Percentiles rank a stretch among this genome's conserved stretches.
These are phyloP conservation scores for Falco punctatus DNA, from an alignment of 2,113 vertebrate genomes.

Conservation along the genomic window DNA sequence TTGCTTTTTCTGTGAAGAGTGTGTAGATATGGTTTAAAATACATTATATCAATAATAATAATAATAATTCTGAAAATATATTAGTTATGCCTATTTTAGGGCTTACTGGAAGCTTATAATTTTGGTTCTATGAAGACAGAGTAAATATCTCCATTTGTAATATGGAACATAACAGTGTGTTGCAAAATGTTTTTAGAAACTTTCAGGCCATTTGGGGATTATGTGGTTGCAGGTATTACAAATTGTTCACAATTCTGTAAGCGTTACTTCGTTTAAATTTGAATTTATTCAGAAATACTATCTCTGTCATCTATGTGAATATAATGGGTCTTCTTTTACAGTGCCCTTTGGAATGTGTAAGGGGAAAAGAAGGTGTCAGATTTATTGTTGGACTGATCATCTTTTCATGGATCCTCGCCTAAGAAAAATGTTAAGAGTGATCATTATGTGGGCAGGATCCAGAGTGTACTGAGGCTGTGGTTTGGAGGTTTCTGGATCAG, in stretches of 20 bases:
- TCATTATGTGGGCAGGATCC: background rate
- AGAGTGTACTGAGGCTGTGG: background rate
- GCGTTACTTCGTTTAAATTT: background rate
- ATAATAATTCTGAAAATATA: background rate
- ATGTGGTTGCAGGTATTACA: background rate
- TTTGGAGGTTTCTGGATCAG: background rate
- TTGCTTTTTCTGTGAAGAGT: background rate
- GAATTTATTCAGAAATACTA: background rate
- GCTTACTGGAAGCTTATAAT: background rate
- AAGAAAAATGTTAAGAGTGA: background rate
- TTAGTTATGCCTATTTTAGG: background rate
- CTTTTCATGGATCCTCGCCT: background rate
- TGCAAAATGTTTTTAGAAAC: background rate
- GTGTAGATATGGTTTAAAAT: background rate
- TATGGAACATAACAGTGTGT: too few relatives aligned
- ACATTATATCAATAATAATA: background rate
- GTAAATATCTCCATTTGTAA: background rate
- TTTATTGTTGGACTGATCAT: background rate
- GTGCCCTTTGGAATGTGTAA: background rate
- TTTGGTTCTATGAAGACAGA: background rate
- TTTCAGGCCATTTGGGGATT: background rate
- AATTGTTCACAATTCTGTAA: background rate
- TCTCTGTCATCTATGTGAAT: background rate
- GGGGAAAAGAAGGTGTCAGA: background rate
- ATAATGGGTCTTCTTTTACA: background rate